phyloP scores from a whole-genome alignment of 1,140 invertebrate species.

The Melitaea cinxia region DNA sequence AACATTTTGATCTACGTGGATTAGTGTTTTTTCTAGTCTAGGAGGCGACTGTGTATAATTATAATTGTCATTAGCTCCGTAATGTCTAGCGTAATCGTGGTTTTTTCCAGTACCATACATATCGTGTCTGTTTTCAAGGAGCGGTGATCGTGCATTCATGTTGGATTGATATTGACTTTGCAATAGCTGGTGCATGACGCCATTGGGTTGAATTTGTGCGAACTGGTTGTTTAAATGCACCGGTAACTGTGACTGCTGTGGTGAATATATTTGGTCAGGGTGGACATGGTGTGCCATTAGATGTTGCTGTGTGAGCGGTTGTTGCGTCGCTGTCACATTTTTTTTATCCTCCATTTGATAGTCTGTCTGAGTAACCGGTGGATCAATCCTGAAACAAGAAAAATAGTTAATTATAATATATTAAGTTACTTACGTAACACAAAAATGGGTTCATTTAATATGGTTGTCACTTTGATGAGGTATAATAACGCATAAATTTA shows the following conservation, averaged over 20 bases:
- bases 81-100: conserved; percentile 73
- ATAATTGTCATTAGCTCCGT: conserved; percentile 75
- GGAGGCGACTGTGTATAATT: conserved; percentile 72
- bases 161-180: conserved; percentile 76
- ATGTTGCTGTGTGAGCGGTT: conserved; percentile 78
- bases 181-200: conserved; percentile 74
- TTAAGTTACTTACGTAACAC: not conserved
- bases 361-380: conserved; percentile 83
- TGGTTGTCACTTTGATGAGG: not conserved
- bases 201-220: conserved; percentile 78
- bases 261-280: conserved; percentile 75
- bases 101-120: conserved; percentile 77
- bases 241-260: conserved; percentile 64
- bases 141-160: conserved; percentile 75
- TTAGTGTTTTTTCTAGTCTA: conserved; percentile 61
- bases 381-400: conserved; percentile 85
- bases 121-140: conserved; percentile 79
- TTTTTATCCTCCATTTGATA: conserved; percentile 87
- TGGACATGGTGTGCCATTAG: conserved; percentile 76
- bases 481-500: not conserved
- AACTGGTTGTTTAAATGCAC: conserved; percentile 77
- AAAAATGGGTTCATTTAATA: not conserved
- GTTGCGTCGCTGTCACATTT: conserved; percentile 79
- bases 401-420: conserved; percentile 12
- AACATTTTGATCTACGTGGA: conserved; percentile 70